Conservation (phyloP, 2,888 invertebrate genomes). For the Oeneis ivallda region DNA sequence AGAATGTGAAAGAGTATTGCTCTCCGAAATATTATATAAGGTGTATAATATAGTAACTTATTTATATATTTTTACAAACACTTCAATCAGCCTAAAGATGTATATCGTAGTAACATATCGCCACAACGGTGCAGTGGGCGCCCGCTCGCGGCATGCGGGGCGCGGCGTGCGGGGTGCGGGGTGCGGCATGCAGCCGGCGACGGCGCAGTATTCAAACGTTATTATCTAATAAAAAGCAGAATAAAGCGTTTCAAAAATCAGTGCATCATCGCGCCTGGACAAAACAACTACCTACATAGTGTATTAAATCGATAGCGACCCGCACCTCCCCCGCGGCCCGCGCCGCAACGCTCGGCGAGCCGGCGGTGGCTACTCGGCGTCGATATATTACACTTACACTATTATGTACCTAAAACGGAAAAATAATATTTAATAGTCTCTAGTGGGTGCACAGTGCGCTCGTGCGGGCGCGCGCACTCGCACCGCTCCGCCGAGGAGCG, state of each 20-base stretch:
- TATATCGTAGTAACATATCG: conserved; percentile 15
- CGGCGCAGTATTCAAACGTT: conserved; percentile 27
- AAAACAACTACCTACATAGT: background rate
- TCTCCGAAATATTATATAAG: conserved; percentile 36
- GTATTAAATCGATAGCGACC: background rate
- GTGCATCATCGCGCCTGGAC: background rate
- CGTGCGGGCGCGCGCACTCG: conserved; percentile 3
- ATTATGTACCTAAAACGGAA: no score
- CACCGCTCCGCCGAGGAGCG: conserved; percentile 8
- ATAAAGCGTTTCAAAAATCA: conserved; percentile 30
- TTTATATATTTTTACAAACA: conserved; percentile 48
- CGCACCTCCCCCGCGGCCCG: background rate
- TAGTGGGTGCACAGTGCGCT: background rate
- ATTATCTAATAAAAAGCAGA: conserved; percentile 34
- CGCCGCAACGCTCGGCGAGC: background rate
- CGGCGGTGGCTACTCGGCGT: conserved; percentile 3
- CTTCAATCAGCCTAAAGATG: conserved; percentile 34
- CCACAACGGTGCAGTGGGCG: conserved; percentile 23
- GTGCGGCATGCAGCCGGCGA: conserved; percentile 9
- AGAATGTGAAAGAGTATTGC: conserved; percentile 47
- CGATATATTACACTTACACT: background rate
- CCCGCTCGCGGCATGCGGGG: conserved; percentile 3
- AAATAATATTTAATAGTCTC: background rate
- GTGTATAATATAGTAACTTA: conserved; percentile 36
- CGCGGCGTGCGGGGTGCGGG: no score